Evolutionary conservation across 2,797 vertebrate species (phyloP).

Genomic region (Tenualosa ilisha): DNA sequence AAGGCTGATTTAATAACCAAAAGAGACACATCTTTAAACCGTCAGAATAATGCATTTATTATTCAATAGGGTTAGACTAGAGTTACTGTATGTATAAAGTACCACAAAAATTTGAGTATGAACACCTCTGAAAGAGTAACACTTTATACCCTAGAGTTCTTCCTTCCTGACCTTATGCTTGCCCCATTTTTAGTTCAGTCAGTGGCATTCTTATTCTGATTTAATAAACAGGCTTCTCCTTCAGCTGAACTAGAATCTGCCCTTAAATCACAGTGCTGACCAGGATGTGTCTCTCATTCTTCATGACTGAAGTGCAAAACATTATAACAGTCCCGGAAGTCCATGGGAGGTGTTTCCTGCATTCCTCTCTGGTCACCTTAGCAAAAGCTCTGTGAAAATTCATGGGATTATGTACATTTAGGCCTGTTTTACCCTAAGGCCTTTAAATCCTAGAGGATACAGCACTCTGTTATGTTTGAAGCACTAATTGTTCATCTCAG

Average conservation of each 20-base stretch:
- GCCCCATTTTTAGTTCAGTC: not conserved
- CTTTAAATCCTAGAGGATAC: not conserved
- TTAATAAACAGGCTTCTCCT: slow-evolving; percentile 1
- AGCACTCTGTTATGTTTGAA: not conserved
- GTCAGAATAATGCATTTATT: too few species aligned
- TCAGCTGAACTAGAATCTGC: not conserved
- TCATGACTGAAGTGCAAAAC: slow-evolving; percentile 51
- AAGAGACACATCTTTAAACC: too few species aligned
- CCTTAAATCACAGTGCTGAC: slow-evolving; percentile 33
- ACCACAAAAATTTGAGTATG: not conserved
- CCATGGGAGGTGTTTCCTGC: slow-evolving; percentile 66
- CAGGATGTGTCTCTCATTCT: slow-evolving; percentile 35
- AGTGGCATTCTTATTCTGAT: not conserved
- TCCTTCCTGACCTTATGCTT: not conserved
- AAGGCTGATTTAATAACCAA: not conserved
- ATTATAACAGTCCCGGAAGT: slow-evolving; percentile 61
- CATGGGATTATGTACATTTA: not conserved
- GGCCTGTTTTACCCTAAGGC: not conserved
- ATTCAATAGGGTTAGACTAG: too few species aligned
- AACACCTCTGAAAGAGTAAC: not conserved
- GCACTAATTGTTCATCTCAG: not conserved
- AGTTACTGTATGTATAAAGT: not conserved
- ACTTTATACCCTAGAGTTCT: not conserved
- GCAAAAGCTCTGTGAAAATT: not conserved
- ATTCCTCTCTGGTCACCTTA: slow-evolving; percentile 25